Percentiles rank a stretch among this genome's conserved stretches.
These are phyloP conservation scores for Onychomys leucogaster DNA, from an alignment of 2,797 vertebrate genomes.

Conservation along the genomic window DNA sequence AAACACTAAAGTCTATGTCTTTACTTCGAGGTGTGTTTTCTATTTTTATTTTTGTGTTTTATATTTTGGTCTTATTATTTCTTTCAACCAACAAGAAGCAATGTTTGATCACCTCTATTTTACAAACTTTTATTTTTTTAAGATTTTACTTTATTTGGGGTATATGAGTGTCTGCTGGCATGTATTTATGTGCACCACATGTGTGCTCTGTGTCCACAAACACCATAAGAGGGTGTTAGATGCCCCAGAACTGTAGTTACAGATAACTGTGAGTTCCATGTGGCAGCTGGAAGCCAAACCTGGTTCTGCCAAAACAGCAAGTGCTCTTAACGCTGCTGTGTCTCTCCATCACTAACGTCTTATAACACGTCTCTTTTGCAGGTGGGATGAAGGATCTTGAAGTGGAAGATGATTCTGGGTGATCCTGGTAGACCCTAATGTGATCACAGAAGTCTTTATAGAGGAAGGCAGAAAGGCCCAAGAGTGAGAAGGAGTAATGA, in stretches of 20 bases:
- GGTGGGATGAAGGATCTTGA: background rate
- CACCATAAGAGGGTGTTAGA: background rate
- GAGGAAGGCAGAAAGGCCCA: background rate
- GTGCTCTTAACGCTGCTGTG: background rate
- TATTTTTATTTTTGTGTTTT: background rate
- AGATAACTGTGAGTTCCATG: background rate
- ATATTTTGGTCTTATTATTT: background rate
- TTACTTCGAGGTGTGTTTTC: background rate
- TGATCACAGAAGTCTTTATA: background rate
- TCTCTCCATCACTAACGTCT: background rate
- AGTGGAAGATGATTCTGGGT: background rate
- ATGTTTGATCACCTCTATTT: background rate
- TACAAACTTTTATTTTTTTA: background rate
- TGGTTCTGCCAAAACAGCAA: background rate
- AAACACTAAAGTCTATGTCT: background rate
- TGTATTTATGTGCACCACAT: too few species aligned
- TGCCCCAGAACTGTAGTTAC: background rate
- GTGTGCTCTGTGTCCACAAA: background rate
- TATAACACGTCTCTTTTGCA: background rate
- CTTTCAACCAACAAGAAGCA: background rate
- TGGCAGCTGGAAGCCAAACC: too few species aligned
- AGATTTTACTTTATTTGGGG: background rate
- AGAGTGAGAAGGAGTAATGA: background rate
- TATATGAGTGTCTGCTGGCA: background rate
- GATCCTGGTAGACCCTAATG: background rate